phyloP scores from a whole-genome alignment of 92 coral and sea anemone species.

The Parazoanthus swiftii region DNA sequence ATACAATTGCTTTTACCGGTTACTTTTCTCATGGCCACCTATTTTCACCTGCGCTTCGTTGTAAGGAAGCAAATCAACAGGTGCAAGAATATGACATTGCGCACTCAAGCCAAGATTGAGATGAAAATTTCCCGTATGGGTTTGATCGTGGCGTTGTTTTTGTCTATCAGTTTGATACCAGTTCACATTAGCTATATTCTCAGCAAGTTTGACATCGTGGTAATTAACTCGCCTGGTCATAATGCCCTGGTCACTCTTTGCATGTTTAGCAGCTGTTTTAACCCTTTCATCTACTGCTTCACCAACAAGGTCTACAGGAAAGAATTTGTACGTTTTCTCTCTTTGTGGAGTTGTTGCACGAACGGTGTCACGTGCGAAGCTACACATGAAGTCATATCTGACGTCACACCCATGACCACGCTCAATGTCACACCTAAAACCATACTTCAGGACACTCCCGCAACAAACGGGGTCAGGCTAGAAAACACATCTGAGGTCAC shows the following conservation, averaged over 20 bases:
- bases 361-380: too few relatives aligned
- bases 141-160: neutral
- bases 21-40: neutral
- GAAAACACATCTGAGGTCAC: too few relatives aligned
- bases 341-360: too few relatives aligned
- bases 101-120: neutral
- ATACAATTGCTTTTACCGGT: neutral
- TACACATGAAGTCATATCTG: too few relatives aligned
- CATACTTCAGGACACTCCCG: too few relatives aligned
- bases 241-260: neutral
- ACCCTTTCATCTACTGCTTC: too few relatives aligned
- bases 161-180: neutral
- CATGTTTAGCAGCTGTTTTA: too few relatives aligned
- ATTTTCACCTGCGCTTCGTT: neutral
- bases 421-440: too few relatives aligned
- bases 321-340: too few relatives aligned
- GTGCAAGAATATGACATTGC: neutral
- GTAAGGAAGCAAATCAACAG: neutral
- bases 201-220: neutral
- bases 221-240: neutral
- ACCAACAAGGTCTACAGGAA: too few relatives aligned
- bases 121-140: neutral
- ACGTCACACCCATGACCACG: too few relatives aligned
- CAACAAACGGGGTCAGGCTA: too few relatives aligned
- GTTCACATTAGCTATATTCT: neutral